Evolutionary conservation across 1,140 invertebrate species (phyloP), one percentile per base, ranked within the genome.

Genomic region (Drosophila arizonae): DNA sequence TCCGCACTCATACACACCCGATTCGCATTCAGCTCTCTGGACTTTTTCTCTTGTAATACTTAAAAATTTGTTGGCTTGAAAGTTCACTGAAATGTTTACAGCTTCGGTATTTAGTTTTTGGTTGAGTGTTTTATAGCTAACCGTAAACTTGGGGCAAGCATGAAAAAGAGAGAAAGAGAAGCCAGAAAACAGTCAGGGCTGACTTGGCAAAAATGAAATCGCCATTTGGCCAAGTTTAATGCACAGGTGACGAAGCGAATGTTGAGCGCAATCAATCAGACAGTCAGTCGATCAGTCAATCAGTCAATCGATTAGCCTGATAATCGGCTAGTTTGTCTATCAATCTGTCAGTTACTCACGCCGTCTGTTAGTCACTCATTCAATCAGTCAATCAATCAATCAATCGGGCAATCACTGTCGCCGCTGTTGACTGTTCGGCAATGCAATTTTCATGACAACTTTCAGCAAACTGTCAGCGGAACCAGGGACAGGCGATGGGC

Each of bases 371-470:
- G 11, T 39, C 36, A 39, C 2, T 13, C 36, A 11, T 3, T 13
- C 45, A 61, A 8, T 39, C 33, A 55, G 9, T 33, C 45, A 61
- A 8, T 39, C 33, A 55, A 10, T 54, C 28, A 54, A 17, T 52
- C 50, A 30, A 8, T 30, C 50, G 30, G 50, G 6, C 50, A 52
- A 15, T n/a, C 13, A n/a, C 50, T 30, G 52, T 9, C 11, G 28
- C 51, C 8, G 33, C 15, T 55, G 52, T 8, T 39, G 55, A 24
- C 30, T 30, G 54, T 51, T 46, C 13, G 26, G 54, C 54, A 51
- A 72, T 72, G 54, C 63, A 58, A 54, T 66, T 72, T 72, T 66
- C 54, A 72, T 72, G 62, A 72, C 61, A 71, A 45, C 15, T 52
- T 71, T 65, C 68, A 65, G 54, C 63, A 55, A 39, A 52, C 51